phyloP scores from a whole-genome alignment of 2,797 vertebrate species.

The Catostomus latipinnis region DNA sequence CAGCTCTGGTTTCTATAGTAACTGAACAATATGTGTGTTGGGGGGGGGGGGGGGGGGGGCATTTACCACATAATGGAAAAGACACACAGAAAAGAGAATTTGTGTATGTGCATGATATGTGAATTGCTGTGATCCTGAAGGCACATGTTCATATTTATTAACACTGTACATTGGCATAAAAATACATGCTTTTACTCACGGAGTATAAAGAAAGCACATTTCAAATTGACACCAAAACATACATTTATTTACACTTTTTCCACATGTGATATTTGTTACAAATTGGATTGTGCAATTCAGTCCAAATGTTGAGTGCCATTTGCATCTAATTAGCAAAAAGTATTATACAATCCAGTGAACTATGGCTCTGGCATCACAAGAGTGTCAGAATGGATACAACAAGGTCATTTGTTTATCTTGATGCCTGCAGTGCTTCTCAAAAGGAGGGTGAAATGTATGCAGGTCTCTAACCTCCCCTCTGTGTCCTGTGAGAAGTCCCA shows the following conservation, averaged over 20 bases:
- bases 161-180: neutral
- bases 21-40: conserved; percentile 55
- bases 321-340: conserved; percentile 54
- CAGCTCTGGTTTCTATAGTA: conserved; percentile 61
- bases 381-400: conserved; percentile 40
- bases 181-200: neutral
- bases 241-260: neutral
- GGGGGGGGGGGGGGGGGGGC: conserved; percentile 59
- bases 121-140: conserved; percentile 48
- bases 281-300: conserved; percentile 40
- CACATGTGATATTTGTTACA: conserved; percentile 34
- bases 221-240: neutral
- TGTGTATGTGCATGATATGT: conserved; percentile 52
- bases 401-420: conserved; percentile 25
- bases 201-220: neutral
- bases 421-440: conserved; percentile 6
- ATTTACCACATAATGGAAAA: conserved; percentile 68
- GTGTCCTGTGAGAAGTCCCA: conserved; percentile 51
- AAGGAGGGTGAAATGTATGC: neutral
- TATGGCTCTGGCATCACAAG: conserved; percentile 56
- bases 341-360: conserved; percentile 58
- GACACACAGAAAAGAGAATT: conserved; percentile 50
- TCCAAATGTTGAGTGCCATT: conserved; percentile 41
- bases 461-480: conserved; percentile 45
- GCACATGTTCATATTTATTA: neutral